Base-by-base conservation (phyloP, 2,888 invertebrate species). In the Apomyelois bistriatella region DNA sequence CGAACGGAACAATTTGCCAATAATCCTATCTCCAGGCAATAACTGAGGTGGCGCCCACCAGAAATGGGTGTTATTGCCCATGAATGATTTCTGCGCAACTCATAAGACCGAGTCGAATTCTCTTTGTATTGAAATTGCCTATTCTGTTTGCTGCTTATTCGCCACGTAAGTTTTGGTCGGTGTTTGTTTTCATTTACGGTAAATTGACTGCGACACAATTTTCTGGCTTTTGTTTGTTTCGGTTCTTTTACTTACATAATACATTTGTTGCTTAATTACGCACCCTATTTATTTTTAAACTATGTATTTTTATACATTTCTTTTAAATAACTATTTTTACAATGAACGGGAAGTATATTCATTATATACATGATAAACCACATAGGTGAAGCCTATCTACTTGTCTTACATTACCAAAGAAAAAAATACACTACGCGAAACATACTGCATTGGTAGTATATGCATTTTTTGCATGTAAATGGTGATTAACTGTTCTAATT, bases 1-100 rank as follows among this genome's bases (percentile, higher is more conserved):
- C 77, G 82, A 80, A 76, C 82, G 76, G 85, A 87, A 85, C 86
- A 86, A 88, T 88, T 87, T 85, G 82, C 87, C 87, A 88, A 87
- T 87, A 87, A 85, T 85, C 84, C 85, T 79, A 82, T 82, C 84
- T 77, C 75, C 70, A 71, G 76, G 81, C 81, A 82, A 85, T 87
- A 85, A 84, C 85, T 73, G 82, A 79, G 82, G 79, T 81, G 82
- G 79, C 78, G 77, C 75, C 74, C 74, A 79, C 68, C 79, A 79
- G 79, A 82, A 85, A 84, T 82, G 79, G 79, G 77, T 78, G 85
- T 79, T 85, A 84, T 84, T 79, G 75, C 72, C 78, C 79, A 82
- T 83, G 80, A 84, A 82, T 85, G 82, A 82, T 85, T 85, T 82
- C 82, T 77, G 70, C 70, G 68, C 67, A 68, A 71, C 75, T 74